Conservation (phyloP, 2,797 vertebrate species). For the Chiloscyllium punctatum region DNA sequence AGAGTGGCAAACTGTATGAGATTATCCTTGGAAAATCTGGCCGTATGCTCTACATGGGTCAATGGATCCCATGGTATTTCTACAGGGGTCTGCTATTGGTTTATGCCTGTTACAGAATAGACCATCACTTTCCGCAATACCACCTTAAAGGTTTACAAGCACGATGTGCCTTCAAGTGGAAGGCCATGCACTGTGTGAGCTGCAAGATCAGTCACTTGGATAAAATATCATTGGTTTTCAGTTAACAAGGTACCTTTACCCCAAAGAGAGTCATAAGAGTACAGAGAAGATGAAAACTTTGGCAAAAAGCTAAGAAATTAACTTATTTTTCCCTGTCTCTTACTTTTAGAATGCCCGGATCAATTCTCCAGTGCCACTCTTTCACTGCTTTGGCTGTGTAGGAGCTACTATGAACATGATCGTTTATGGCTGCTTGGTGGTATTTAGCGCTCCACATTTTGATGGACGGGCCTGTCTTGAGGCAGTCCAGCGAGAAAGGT, state of each 20-base stretch:
- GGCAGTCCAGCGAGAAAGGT: constrained; percentile 55
- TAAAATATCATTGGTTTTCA: background rate
- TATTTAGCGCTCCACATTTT: constrained; percentile 67
- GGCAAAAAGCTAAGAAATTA: constrained; percentile 8
- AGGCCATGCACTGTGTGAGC: background rate
- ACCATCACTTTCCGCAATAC: background rate
- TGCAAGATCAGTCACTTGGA: background rate
- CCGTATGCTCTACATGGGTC: too few species aligned
- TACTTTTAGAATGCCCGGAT: constrained; percentile 51
- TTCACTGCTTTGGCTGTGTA: constrained; percentile 79
- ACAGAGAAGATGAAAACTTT: background rate
- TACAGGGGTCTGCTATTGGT: background rate
- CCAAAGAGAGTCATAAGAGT: background rate
- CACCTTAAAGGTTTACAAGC: background rate
- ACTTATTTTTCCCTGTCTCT: background rate
- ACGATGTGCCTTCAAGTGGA: background rate
- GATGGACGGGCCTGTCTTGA: constrained; percentile 62
- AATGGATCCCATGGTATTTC: background rate
- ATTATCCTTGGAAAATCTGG: too few species aligned
- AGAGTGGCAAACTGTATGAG: too few species aligned
- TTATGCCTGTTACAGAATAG: too few species aligned
- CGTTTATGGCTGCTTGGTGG: constrained; percentile 60
- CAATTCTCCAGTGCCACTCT: constrained; percentile 64
- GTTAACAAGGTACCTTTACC: background rate
- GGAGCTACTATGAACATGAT: constrained; percentile 64